Percentiles rank a stretch among this genome's conserved stretches.
Evolutionary conservation across 2,113 vertebrate genomes (phyloP).

Genomic region (Scopus umbretta): DNA sequence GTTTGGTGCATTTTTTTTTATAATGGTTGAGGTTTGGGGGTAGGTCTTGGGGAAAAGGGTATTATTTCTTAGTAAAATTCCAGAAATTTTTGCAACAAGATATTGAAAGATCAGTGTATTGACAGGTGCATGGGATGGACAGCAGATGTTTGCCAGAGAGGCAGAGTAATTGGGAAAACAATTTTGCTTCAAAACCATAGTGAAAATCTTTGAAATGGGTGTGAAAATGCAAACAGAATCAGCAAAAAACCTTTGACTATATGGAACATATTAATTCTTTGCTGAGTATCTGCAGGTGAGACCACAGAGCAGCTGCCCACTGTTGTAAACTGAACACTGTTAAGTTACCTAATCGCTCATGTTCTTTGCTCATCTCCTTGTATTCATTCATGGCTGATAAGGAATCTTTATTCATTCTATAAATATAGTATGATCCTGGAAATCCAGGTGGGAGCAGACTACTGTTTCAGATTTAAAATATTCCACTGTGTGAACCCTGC

Average conservation of each 20-base stretch:
- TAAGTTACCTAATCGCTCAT: constrained; percentile 1
- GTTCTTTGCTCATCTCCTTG: constrained; percentile 23
- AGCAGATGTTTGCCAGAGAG: constrained; percentile 1
- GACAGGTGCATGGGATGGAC: background rate
- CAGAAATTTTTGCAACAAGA: background rate
- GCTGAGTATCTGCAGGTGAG: background rate
- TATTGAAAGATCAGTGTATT: background rate
- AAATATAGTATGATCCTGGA: background rate
- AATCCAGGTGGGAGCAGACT: background rate
- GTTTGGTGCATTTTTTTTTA: background rate
- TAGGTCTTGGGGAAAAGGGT: background rate
- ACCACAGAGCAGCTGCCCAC: background rate
- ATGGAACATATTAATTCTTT: background rate
- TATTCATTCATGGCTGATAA: background rate
- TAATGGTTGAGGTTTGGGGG: background rate
- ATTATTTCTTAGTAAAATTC: background rate
- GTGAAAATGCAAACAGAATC: background rate
- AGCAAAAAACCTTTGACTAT: background rate
- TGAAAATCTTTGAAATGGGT: background rate
- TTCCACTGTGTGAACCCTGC: background rate
- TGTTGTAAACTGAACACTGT: background rate
- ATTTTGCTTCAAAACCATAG: background rate
- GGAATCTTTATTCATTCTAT: constrained; percentile 4
- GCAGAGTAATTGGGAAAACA: background rate
- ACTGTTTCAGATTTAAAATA: background rate